Evolutionary conservation across 2,113 vertebrate genomes (phyloP).

Genomic region (Hyla sarda): DNA sequence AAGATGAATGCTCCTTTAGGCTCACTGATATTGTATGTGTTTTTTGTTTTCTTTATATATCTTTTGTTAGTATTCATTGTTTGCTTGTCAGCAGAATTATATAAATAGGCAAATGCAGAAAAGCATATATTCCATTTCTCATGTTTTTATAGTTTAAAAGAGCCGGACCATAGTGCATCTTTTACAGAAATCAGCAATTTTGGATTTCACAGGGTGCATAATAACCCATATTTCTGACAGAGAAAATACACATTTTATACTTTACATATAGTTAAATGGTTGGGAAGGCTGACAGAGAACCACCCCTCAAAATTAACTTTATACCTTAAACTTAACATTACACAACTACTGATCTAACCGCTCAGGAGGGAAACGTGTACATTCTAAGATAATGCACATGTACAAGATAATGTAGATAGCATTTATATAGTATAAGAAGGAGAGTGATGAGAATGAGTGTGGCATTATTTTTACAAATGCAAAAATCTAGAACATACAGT

Average conservation of each 20-base stretch:
- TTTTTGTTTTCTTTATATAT: not conserved
- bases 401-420: no score
- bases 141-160: not conserved
- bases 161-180: not conserved
- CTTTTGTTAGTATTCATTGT: not conserved
- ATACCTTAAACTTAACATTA: no score
- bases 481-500: no score
- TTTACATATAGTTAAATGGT: not conserved
- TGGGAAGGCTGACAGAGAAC: not conserved
- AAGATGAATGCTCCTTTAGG: no score
- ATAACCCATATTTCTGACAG: not conserved
- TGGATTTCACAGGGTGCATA: not conserved
- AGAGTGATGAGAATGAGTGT: no score
- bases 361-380: no score
- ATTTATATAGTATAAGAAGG: no score
- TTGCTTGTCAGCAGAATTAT: not conserved
- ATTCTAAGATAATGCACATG: no score
- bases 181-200: not conserved
- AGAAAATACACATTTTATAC: not conserved
- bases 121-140: not conserved
- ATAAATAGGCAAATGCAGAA: not conserved
- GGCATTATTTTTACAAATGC: no score
- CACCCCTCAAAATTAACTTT: not conserved
- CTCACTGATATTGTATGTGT: not conserved
- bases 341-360: no score